Evolutionary conservation across 2,113 vertebrate genomes (phyloP).

Genomic region (Chascanopsetta lugubris): DNA sequence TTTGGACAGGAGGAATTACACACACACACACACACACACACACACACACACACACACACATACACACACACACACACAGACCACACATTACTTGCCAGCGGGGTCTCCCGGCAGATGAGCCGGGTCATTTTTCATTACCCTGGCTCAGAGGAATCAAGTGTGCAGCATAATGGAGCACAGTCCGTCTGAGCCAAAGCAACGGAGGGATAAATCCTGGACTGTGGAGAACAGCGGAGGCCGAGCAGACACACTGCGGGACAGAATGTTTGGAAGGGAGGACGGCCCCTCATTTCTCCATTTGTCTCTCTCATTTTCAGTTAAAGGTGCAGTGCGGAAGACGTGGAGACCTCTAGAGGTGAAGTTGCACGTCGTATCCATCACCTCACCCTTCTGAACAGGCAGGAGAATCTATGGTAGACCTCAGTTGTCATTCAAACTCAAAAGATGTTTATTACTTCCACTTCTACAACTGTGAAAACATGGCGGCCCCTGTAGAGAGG

Average conservation of each 20-base stretch:
- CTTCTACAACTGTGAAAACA: too few relatives aligned
- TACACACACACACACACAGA: slow-evolving; percentile 32
- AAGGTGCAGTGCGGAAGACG: too few relatives aligned
- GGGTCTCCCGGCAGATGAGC: slow-evolving; percentile 75
- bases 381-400: too few relatives aligned
- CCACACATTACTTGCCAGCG: slow-evolving; percentile 65
- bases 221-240: slow-evolving; percentile 25
- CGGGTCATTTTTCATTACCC: slow-evolving; percentile 75
- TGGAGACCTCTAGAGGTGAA: too few relatives aligned
- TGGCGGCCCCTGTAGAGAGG: too few relatives aligned
- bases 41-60: slow-evolving; percentile 18
- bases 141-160: slow-evolving; percentile 64
- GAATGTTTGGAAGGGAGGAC: slow-evolving; percentile 7
- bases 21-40: slow-evolving; percentile 33
- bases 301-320: too few relatives aligned
- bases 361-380: too few relatives aligned
- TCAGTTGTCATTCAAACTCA: too few relatives aligned
- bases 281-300: slow-evolving; percentile 38
- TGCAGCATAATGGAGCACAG: slow-evolving; percentile 61
- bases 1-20: slow-evolving; percentile 59
- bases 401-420: too few relatives aligned
- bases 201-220: slow-evolving; percentile 54
- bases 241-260: slow-evolving; percentile 30
- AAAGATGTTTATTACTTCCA: too few relatives aligned
- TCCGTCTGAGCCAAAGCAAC: slow-evolving; percentile 55